Evolutionary conservation across 2,113 vertebrate species (phyloP).

Genomic region (Tupaia chinensis): DNA sequence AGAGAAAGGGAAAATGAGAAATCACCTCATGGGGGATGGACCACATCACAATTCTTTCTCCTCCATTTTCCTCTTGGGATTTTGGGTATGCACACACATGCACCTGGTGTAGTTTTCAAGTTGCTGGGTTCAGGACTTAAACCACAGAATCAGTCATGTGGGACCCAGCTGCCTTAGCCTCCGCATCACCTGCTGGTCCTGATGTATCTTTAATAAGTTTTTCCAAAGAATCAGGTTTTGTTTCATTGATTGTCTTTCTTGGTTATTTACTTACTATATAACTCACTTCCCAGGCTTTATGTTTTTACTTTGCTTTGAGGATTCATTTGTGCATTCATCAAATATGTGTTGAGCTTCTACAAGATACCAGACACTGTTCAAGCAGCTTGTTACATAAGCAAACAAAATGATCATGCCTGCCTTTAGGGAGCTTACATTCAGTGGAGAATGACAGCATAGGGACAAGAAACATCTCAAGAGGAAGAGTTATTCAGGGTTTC

Average conservation of each 20-base stretch:
- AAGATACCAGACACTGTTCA: not conserved
- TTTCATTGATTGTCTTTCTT: not conserved
- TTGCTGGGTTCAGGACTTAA: too few species aligned
- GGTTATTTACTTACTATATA: not conserved
- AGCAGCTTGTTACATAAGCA: not conserved
- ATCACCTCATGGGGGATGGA: too few species aligned
- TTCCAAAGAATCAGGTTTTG: conserved; percentile 23
- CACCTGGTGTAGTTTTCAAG: too few species aligned
- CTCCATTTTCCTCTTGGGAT: too few species aligned
- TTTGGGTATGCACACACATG: too few species aligned
- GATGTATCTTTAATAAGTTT: not conserved
- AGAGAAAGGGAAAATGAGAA: too few species aligned
- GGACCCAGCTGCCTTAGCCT: too few species aligned
- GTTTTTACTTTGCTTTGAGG: not conserved
- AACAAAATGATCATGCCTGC: not conserved
- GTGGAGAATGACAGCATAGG: not conserved
- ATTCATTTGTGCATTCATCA: not conserved
- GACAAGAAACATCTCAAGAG: not conserved
- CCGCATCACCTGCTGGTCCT: too few species aligned
- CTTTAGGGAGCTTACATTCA: not conserved
- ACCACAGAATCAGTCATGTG: too few species aligned
- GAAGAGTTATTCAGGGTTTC: not conserved
- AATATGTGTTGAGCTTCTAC: not conserved
- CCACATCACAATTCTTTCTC: too few species aligned
- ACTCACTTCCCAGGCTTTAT: not conserved